Percentiles rank a stretch among this genome's conserved stretches.
Evolutionary conservation across 2,797 vertebrate species (phyloP).

Genomic region (Bradypus variegatus): DNA sequence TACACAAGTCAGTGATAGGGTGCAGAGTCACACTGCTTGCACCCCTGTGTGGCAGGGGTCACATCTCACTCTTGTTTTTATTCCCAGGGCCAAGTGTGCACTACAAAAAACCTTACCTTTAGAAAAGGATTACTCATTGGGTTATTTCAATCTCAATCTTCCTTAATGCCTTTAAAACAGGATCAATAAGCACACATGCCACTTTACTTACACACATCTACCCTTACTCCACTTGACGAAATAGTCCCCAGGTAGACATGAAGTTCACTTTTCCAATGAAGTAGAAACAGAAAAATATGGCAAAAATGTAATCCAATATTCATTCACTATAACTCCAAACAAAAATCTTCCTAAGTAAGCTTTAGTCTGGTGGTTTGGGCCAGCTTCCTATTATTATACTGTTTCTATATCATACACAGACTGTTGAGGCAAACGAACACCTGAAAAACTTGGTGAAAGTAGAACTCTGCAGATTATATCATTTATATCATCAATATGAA

Average conservation of each 20-base stretch:
- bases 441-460: no score
- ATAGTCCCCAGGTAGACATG: neutral
- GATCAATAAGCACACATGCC: neutral
- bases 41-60: neutral
- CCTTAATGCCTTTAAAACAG: neutral
- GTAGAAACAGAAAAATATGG: neutral
- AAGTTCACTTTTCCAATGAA: neutral
- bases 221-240: neutral
- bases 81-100: neutral
- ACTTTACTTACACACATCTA: neutral
- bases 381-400: no score
- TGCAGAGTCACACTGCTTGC: no score
- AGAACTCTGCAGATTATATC: no score
- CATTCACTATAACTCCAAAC: no score
- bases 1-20: neutral
- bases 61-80: neutral
- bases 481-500: no score
- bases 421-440: no score
- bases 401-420: no score
- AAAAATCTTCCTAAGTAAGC: no score
- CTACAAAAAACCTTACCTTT: neutral
- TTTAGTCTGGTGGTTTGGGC: no score
- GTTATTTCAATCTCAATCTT: neutral
- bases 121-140: neutral
- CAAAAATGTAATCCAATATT: no score